Base-by-base conservation (phyloP, 2,797 vertebrate species). In the Poecile montanus region DNA sequence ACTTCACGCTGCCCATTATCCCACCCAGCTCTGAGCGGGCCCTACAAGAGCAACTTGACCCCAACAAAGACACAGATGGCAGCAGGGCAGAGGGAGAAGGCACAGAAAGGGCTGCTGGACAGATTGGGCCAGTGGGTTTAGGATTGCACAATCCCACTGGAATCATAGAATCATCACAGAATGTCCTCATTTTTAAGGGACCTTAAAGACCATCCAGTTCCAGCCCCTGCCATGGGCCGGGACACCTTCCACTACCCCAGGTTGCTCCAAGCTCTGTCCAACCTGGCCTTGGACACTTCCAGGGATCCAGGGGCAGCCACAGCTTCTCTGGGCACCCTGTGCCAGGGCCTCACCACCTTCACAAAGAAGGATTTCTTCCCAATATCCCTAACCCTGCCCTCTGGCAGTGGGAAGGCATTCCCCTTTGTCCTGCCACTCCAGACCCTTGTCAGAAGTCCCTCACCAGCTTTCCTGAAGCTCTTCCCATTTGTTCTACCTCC, bases 21-120 rank as follows among this genome's bases (percentile, higher is more conserved):
- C 5, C 40, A 38, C 38, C 16, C 32, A 17, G 0, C 5, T 53
- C 88, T 17, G 38, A 40, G 25, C 0, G 0, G 6, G 5, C 32
- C n/a, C 60, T 32, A 7, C 21, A 9, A 16, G 1, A 72, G 19
- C 20, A 57, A 7, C 44, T 16, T 12, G 18, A 57, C 2, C 4
- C 21, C 25, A 36, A 3, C 2, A 0, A 51, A 71, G 34, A 14
- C 54, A 38, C 6, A 58, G 45, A 9, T 25, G 40, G 40, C n/a
- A 50, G 6, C 2, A 2, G 15, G 47, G 20, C n/a, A 84, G 40
- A 34, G 19, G n/a, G 25, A 63, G 47, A 27, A 57, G 34, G 48
- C 11, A 7, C 7, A 25, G 26, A 29, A 48, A 60, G 51, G 51
- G 63, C 34, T 87, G 27, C 58, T 8, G 10, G 40, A 26, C 3